These are phyloP conservation scores for Menidia beryllina DNA, from an alignment of 2,113 vertebrate species.

Conservation along the genomic window DNA sequence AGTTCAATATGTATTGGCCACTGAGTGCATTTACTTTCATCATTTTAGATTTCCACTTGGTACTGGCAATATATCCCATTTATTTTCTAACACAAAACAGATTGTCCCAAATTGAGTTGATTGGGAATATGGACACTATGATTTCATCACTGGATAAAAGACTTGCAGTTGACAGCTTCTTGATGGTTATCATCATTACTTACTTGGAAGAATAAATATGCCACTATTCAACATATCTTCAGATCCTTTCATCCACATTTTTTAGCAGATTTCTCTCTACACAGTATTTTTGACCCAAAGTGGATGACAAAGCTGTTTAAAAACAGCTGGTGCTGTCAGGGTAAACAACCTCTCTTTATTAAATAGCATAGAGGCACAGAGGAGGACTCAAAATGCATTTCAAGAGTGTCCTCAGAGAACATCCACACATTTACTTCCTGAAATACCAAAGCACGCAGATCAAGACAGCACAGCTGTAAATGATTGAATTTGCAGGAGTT, in stretches of 20 bases:
- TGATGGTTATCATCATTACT: no score
- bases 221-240: neutral
- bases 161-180: no score
- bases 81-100: no score
- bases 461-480: neutral
- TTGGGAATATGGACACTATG: no score
- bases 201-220: neutral
- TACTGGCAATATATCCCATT: no score
- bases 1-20: no score
- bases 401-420: neutral
- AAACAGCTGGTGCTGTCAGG: neutral
- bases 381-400: slow-evolving; percentile 3
- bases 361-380: neutral
- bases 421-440: neutral
- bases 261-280: neutral
- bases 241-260: neutral
- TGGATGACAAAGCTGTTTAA: slow-evolving; percentile 9
- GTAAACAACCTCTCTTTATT: slow-evolving; percentile 11
- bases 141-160: no score
- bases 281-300: neutral
- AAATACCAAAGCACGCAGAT: neutral
- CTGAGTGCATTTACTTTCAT: no score
- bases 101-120: no score
- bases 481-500: neutral
- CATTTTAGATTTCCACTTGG: no score